Conservation (phyloP, 2,113 vertebrate species). For the Hystrix brachyura region DNA sequence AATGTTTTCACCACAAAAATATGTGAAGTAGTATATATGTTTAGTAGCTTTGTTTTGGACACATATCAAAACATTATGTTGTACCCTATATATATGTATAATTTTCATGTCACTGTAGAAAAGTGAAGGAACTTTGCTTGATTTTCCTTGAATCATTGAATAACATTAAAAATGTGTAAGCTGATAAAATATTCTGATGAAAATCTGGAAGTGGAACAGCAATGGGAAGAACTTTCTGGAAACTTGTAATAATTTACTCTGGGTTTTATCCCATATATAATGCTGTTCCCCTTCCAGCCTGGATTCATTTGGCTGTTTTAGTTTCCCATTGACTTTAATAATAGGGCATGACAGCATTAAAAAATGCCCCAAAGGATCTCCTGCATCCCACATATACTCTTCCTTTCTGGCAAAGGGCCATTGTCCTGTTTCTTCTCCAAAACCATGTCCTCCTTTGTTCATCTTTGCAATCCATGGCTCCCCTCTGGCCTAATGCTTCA, state of each 20-base stretch:
- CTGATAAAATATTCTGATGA: background rate
- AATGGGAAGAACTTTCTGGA: background rate
- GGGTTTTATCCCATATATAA: background rate
- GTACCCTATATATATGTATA: background rate
- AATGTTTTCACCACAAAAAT: background rate
- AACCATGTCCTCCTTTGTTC: too few relatives aligned
- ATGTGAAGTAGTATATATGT: background rate
- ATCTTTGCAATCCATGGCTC: too few relatives aligned
- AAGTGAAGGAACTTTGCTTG: background rate
- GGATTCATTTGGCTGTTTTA: too few relatives aligned
- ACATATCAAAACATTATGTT: background rate
- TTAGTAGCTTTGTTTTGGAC: background rate
- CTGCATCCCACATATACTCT: too few relatives aligned
- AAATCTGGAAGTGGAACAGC: background rate
- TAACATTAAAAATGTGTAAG: background rate
- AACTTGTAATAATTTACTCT: background rate
- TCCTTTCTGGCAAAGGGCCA: too few relatives aligned
- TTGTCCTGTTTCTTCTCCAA: too few relatives aligned
- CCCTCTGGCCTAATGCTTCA: too few relatives aligned
- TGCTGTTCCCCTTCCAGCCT: background rate
- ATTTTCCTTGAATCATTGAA: background rate
- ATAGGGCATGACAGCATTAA: too few relatives aligned
- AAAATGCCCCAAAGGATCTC: too few relatives aligned
- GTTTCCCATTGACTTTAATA: too few relatives aligned
- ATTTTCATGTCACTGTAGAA: background rate